Base-by-base conservation (phyloP, 2,888 invertebrate genomes). In the Microctonus aethiopoides region DNA sequence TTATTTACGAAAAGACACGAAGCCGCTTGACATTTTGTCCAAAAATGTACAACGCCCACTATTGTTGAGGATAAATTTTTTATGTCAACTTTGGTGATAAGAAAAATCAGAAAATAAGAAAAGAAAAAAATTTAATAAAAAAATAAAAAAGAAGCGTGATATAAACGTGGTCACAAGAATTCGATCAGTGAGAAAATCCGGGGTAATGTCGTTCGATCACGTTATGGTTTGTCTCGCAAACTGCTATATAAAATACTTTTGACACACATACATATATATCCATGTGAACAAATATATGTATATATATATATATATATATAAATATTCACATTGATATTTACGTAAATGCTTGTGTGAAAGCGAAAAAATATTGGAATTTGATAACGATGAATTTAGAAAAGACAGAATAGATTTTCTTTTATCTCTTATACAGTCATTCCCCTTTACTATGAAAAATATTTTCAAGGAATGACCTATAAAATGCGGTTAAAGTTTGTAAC, bases 181-280 rank as follows among this genome's bases (percentile, higher is more conserved):
- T 61, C 61, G 24, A 61, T 61, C 39, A 39, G 39, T 61, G 24
- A 61, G 36, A 61, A 61, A 61, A 61, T 61, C 61, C 61, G 24
- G 20, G 24, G n/a, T 61, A 61, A 61, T 61, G 24, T 24, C 61
- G 0, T 20, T 39, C 36, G 22, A 39, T 61, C 61, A 61, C 61
- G 61, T 61, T 41, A 41, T n/a, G 26, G 39, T 61, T 61, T 39
- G 39, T 61, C 61, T 61, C 24, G 32, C 32, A 6, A 57, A 2
- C 11, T 57, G 10, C 32, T 20, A 32, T 59, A 34, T 34, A 20
- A 59, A 59, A 59, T 59, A 59, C 59, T 16, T 16, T 46, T 46
- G 16, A 16, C 46, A 4, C 6, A 46, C 5, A 0, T 1, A 46
- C 46, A 20, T 16, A 9, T 7, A 16, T n/a, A 46, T 16, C n/a